Base-by-base conservation (phyloP, 2,888 invertebrate genomes). In the Napeogenes sylphis region DNA sequence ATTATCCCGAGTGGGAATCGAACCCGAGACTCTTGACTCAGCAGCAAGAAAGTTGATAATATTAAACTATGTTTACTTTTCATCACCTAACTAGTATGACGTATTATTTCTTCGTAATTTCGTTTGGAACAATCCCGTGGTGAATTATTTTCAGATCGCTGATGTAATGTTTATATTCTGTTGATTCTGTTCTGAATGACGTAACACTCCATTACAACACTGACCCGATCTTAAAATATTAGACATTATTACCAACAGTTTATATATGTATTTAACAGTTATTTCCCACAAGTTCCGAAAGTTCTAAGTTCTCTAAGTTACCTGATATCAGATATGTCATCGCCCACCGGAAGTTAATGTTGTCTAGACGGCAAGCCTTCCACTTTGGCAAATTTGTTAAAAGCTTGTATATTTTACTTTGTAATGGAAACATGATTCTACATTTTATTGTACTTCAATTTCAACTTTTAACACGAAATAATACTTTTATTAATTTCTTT, bases 101-200 rank as follows among this genome's bases (percentile, higher is more conserved):
- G 21, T 21, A 21, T 21, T 21, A 21, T 21, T 21, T 21, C 1
- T 21, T 21, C 21, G 21, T 21, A 21, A 21, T 21, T 59, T 55
- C 47, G 47, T 42, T 58, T 55, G 60, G 63, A 70, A 70, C 64
- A 64, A 60, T 68, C 64, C 66, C 64, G 61, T 64, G 46, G 57
- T 46, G 58, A 35, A 67, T 68, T 72, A 72, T 70, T 69, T 71
- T 63, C 38, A 66, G 66, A 60, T 56, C 33, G 60, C 63, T 70
- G 71, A 72, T 68, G 69, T 71, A 68, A 71, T 70, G 61, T 32
- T 33, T 53, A 38, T 21, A 21, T 21, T 21, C 21, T 21, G 21
- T 21, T 21, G 21, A 21, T n/a, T 33, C 62, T 56, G 62, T 56
- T 66, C 63, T 65, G 21, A 61, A 21, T 47, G 47, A 47, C n/a